Evolutionary conservation across 2,113 vertebrate species (phyloP), one percentile per base, ranked within the genome.

Genomic region (Pitta sordida): DNA sequence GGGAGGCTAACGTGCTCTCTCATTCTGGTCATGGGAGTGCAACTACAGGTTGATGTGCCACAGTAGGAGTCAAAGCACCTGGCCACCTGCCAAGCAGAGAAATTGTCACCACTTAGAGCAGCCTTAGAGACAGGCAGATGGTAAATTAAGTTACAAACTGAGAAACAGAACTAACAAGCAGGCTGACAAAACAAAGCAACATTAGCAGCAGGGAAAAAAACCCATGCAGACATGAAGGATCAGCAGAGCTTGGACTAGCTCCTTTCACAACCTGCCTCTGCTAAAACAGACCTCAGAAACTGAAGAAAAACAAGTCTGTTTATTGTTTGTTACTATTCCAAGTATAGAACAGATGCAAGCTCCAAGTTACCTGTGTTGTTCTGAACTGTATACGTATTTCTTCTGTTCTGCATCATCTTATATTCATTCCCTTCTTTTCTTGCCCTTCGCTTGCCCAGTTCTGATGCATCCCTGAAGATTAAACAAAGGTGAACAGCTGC

Each of bases 371-470:
- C 99, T 98, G 99, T 98, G 97, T 98, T 98, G 85, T 98, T 97
- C 58, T 98, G 97, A 83, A 98, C 97, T 16, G 98, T 69, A 74
- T 99, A 98, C 14, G 85, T 96, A 84, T 98, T 99, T 96, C 99
- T 98, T 79, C 98, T 98, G 95, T 97, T 98, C 94, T 98, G 98
- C 98, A 98, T 98, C 96, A 99, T 98, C 93, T 99, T 98, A 96
- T 98, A 99, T 88, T 99, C 99, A 59, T 96, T 99, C 92, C 98
- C 98, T 84, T 99, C 99, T 97, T 99, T 99, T 90, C 98, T 97
- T 69, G 91, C 91, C 91, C 96, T 97, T 74, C 95, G 98, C 82
- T 98, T 98, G 90, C 97, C 95, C 13, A 91, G 64, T 75, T 99
- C 98, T 32, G 98, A 93, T 19, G 98, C 88, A 65, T 99, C 99